Conservation (phyloP, 2,113 vertebrate genomes). For the Chlorodrepanis virens region DNA sequence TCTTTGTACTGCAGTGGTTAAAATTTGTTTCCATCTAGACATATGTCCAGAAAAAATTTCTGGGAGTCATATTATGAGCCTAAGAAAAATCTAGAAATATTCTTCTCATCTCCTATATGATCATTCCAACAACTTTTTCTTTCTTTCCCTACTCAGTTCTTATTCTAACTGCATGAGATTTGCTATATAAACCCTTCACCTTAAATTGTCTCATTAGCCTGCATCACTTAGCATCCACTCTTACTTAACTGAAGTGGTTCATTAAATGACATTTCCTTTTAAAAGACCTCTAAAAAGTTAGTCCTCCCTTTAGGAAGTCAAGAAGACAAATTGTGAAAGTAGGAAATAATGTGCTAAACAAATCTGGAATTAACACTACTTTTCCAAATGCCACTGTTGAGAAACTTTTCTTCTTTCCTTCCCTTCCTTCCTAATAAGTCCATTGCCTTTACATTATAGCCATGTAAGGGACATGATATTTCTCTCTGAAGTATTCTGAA, state of each 20-base stretch:
- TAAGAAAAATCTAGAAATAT: background rate
- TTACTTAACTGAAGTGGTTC: background rate
- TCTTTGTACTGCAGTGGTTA: background rate
- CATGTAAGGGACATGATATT: background rate
- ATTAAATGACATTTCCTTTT: background rate
- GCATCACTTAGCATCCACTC: background rate
- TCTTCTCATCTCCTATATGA: background rate
- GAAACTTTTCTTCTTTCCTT: background rate
- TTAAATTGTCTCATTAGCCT: conserved; percentile 4
- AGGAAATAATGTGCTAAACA: background rate
- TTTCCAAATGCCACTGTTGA: background rate
- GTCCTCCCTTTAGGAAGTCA: background rate
- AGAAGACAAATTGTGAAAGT: background rate
- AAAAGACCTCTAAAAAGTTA: background rate
- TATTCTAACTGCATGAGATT: background rate
- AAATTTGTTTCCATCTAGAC: background rate
- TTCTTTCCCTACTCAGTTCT: background rate
- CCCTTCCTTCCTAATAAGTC: background rate
- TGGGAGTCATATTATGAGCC: background rate
- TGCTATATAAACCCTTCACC: background rate
- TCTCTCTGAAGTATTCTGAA: background rate
- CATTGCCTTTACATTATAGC: background rate
- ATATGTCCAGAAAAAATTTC: background rate
- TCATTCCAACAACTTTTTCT: background rate
- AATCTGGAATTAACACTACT: background rate